Evolutionary conservation across 2,797 vertebrate species (phyloP).

Genomic region (Pelochelys cantorii): DNA sequence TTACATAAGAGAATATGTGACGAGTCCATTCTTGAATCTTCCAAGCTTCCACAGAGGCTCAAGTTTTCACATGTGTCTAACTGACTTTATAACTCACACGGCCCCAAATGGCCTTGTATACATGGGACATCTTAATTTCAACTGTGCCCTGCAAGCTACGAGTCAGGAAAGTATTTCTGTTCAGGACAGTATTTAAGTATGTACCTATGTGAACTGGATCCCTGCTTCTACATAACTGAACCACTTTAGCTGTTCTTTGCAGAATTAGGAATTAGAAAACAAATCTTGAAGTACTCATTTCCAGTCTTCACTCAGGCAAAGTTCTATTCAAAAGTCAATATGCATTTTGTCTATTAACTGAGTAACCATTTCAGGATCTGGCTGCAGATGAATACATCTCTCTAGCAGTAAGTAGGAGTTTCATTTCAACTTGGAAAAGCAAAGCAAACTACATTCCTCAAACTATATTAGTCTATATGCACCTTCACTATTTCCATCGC

Average conservation of each 20-base stretch:
- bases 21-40: background rate
- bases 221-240: background rate
- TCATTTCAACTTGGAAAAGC: constrained; percentile 45
- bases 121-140: background rate
- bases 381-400: constrained; percentile 58
- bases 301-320: background rate
- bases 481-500: constrained; percentile 63
- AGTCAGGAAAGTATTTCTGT: background rate
- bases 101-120: background rate
- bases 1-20: background rate
- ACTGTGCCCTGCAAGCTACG: background rate
- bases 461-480: constrained; percentile 62
- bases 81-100: background rate
- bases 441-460: constrained; percentile 63
- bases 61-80: background rate
- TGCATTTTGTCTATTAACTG: constrained; percentile 30
- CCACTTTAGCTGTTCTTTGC: background rate
- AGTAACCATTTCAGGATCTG: constrained; percentile 55
- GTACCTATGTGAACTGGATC: background rate
- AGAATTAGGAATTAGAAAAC: background rate
- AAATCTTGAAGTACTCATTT: constrained; percentile 25
- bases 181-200: background rate
- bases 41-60: background rate
- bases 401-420: constrained; percentile 64
- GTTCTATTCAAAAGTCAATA: constrained; percentile 30